Conservation (phyloP, 2,113 vertebrate genomes). For the Strigops habroptila region DNA sequence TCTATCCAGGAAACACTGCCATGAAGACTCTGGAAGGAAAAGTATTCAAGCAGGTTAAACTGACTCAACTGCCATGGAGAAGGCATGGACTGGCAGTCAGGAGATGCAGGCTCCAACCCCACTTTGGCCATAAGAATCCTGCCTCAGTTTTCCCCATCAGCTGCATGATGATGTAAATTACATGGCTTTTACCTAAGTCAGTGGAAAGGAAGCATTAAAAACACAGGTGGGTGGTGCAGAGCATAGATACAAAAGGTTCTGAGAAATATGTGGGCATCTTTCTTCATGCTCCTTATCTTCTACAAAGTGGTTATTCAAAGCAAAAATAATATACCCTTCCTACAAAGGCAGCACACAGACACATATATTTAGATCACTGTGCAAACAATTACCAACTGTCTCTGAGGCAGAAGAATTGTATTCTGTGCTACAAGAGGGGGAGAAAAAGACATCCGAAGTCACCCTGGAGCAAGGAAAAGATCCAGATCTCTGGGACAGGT, state of each 20-base stretch:
- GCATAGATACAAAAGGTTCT: not conserved
- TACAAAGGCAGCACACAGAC: not conserved
- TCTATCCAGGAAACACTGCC: not conserved
- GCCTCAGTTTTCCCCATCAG: not conserved
- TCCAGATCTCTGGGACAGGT: not conserved
- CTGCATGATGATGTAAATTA: not conserved
- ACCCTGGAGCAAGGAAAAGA: not conserved
- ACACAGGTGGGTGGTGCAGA: not conserved
- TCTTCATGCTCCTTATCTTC: not conserved
- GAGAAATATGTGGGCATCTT: not conserved
- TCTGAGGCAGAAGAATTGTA: not conserved
- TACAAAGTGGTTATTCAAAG: not conserved
- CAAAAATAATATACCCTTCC: not conserved
- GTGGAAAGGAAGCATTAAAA: not conserved
- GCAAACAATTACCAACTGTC: not conserved
- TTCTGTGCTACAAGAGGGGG: not conserved
- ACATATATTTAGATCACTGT: not conserved
- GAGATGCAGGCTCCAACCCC: not conserved
- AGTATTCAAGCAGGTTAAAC: not conserved
- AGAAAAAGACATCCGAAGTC: not conserved
- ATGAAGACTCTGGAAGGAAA: not conserved
- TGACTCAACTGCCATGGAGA: not conserved
- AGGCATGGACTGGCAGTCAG: not conserved
- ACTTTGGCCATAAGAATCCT: not conserved
- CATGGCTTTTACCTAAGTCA: not conserved